Evolutionary conservation across 2,113 vertebrate species (phyloP).

Genomic region (Petrocephalus zakoni): DNA sequence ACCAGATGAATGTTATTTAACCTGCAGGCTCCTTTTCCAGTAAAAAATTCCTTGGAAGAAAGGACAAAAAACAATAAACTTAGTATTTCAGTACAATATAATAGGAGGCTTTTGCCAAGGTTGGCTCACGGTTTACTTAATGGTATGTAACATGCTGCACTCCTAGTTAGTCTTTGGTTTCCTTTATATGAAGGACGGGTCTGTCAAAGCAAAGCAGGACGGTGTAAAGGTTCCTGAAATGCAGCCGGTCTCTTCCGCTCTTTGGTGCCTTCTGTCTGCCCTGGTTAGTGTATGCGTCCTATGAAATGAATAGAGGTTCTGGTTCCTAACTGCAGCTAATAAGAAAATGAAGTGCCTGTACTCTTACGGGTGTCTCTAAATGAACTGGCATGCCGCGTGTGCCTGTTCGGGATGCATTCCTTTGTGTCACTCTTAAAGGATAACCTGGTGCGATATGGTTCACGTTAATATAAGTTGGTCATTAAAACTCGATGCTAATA

Average conservation of each 20-base stretch:
- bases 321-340: not conserved
- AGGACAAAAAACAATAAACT: slow-evolving; percentile 14
- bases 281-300: not conserved
- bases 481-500: not conserved
- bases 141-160: slow-evolving; percentile 1
- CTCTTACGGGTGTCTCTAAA: not conserved
- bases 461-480: not conserved
- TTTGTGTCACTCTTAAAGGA: not conserved
- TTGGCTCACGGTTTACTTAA: not conserved
- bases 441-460: not conserved
- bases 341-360: not conserved
- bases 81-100: not conserved
- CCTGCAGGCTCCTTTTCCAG: not conserved
- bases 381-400: not conserved
- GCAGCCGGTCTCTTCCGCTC: not conserved
- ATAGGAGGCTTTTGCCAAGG: not conserved
- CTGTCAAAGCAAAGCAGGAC: not conserved
- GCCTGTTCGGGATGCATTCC: not conserved
- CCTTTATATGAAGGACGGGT: not conserved
- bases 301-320: not conserved
- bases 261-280: not conserved
- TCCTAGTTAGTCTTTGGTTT: slow-evolving; percentile 1
- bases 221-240: not conserved
- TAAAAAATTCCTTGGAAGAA: not conserved
- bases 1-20: slow-evolving; percentile 1